Conservation (phyloP, 2,888 invertebrate genomes). For the Suillia variegata region DNA sequence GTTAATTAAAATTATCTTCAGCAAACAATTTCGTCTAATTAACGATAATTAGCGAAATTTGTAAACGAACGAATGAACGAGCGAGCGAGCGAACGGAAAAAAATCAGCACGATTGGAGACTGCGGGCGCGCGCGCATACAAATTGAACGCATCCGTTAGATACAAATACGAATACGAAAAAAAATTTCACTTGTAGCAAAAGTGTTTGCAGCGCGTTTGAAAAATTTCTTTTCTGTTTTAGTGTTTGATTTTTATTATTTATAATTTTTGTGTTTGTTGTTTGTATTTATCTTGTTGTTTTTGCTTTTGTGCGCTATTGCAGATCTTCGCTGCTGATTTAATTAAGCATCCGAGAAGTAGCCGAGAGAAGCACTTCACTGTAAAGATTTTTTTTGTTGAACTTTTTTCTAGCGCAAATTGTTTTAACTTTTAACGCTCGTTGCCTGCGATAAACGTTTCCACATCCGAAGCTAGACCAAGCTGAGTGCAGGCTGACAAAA, state of each 20-base stretch:
- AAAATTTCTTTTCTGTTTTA: conserved; percentile 11
- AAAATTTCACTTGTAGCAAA: conserved; percentile 41
- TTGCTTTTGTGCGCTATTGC: background rate
- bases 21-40: conserved; percentile 22
- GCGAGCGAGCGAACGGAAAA: too few species aligned
- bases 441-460: conserved; percentile 14
- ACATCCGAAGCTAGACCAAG: too few species aligned
- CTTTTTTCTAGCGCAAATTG: background rate
- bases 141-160: too few species aligned
- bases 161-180: background rate
- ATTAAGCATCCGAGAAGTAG: background rate
- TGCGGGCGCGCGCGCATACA: too few species aligned
- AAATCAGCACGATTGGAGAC: too few species aligned
- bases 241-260: background rate
- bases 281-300: background rate
- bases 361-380: background rate
- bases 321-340: background rate
- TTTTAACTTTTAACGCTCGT: conserved; percentile 14
- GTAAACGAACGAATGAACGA: too few species aligned
- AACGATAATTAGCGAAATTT: background rate
- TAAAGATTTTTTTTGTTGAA: background rate
- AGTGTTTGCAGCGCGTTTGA: too few species aligned
- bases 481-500: too few species aligned
- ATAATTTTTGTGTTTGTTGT: background rate
- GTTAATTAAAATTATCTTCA: conserved; percentile 36